Percentiles rank a stretch among this genome's conserved stretches.
phyloP scores from a whole-genome alignment of 2,888 invertebrate species.

The Stenodema calcarata region DNA sequence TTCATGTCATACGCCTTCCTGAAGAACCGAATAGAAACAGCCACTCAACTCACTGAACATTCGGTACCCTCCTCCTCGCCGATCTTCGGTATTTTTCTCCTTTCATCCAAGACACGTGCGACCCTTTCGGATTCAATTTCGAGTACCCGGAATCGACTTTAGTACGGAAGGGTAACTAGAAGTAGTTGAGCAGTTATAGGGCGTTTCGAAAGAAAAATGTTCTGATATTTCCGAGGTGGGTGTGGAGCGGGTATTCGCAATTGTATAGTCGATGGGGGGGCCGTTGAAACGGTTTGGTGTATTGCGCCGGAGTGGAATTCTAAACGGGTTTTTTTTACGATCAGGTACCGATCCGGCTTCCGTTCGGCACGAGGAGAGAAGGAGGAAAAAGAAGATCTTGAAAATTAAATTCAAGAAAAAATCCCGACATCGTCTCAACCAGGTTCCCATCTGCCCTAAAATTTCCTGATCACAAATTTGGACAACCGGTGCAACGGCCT shows the following conservation, averaged over 20 bases:
- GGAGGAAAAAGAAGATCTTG: too few relatives aligned
- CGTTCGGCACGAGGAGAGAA: too few relatives aligned
- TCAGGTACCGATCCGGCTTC: too few relatives aligned
- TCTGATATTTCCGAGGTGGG: background rate
- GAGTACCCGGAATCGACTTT: constrained; percentile 13
- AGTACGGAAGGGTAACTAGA: background rate
- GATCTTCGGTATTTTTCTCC: background rate
- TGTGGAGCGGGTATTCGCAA: background rate
- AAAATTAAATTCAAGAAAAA: too few relatives aligned
- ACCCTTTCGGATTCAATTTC: constrained; percentile 34
- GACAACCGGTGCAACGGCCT: too few relatives aligned
- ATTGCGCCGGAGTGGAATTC: background rate
- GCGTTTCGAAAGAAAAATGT: background rate
- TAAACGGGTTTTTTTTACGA: too few relatives aligned
- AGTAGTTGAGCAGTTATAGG: constrained; percentile 17
- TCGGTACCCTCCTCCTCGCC: background rate
- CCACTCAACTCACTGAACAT: constrained; percentile 22
- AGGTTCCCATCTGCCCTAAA: too few relatives aligned
- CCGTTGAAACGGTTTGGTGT: background rate
- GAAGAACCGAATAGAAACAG: constrained; percentile 41
- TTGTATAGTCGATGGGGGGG: background rate
- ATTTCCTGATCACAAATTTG: too few relatives aligned
- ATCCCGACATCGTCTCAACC: too few relatives aligned
- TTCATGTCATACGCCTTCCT: constrained; percentile 30
- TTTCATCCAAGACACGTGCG: constrained; percentile 34